A percentile compares a stretch with the other conserved stretches of the same genome.
phyloP scores from a whole-genome alignment of 2,888 invertebrate species.

The Trissolcus japonicus region DNA sequence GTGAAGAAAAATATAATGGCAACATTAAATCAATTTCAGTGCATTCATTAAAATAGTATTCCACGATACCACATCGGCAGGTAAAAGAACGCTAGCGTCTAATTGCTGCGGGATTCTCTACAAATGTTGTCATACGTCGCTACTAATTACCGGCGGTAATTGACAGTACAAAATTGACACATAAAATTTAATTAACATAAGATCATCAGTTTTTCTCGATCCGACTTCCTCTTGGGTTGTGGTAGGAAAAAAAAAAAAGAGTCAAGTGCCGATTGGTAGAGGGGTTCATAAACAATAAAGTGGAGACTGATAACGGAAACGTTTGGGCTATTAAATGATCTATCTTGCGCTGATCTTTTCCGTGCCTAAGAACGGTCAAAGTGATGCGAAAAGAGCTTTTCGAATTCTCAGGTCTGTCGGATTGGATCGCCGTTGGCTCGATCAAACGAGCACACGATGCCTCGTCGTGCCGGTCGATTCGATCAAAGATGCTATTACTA shows the following conservation, averaged over 20 bases:
- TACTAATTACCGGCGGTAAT: conserved; percentile 27
- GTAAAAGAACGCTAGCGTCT: conserved; percentile 4
- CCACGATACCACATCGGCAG: too few relatives aligned
- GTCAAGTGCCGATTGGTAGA: neutral
- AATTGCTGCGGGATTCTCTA: conserved; percentile 7
- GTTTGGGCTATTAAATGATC: conserved; percentile 18
- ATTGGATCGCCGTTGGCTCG: conserved; percentile 39
- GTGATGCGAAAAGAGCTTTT: conserved; percentile 31
- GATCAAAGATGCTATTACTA: conserved; percentile 46
- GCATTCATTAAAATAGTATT: conserved; percentile 3
- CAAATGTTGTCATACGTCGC: conserved; percentile 12
- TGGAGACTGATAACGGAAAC: conserved; percentile 8
- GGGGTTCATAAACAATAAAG: neutral
- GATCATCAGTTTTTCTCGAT: neutral
- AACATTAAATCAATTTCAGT: too few relatives aligned
- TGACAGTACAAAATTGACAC: conserved; percentile 16
- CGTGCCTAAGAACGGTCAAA: conserved; percentile 38
- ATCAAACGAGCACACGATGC: conserved; percentile 52
- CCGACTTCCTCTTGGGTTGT: neutral
- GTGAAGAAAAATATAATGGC: too few relatives aligned
- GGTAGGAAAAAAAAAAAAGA: neutral
- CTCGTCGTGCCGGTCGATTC: conserved; percentile 49
- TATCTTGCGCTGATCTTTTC: conserved; percentile 43
- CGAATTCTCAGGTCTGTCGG: conserved; percentile 28
- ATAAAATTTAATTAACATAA: conserved; percentile 11